Evolutionary conservation across 2,888 invertebrate species (phyloP), one percentile per base, ranked within the genome.

Genomic region (Anthrax anthrax): DNA sequence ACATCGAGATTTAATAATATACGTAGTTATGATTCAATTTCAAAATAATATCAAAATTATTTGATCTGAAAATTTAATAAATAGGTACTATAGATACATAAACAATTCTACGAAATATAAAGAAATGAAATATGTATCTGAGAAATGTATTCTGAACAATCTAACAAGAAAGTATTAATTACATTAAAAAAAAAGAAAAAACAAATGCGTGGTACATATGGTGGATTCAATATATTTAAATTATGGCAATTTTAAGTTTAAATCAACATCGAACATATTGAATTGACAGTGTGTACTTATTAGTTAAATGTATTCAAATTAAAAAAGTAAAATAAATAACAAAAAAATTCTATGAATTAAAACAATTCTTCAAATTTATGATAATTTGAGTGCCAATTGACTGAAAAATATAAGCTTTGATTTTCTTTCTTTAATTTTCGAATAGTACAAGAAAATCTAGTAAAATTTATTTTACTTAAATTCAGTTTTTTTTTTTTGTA

Each of bases 331-430:
- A 8, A 40, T 18, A 44, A 47, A 48, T 48, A 32, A 32, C 23
- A 40, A 52, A 49, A 16, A 17, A 17, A 44, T 43, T 38, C 45
- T 43, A 48, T 42, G 47, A 44, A 42, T 45, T 46, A 49, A 34
- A 47, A 42, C 46, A 47, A 43, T 48, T 43, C 43, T 54, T 54
- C 55, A 53, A 56, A 55, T 56, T 55, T 53, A 62, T n/a, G n/a
- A 58, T 59, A 62, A 62, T 62, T 61, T 63, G 62, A 64, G 66
- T 66, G 65, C 66, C 66, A 66, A 66, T 64, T 60, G 66, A 66
- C 65, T 66, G 65, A 65, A 39, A 40, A 40, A 23, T n/a, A n/a
- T n/a, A n/a, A n/a, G n/a, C n/a, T n/a, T n/a, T n/a, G n/a, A n/a
- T n/a, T n/a, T n/a, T n/a, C n/a, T n/a, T n/a, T n/a, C n/a, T n/a